Percentiles rank a stretch among this genome's conserved stretches.
These are phyloP conservation scores for Asobara japonica DNA, from an alignment of 1,140 invertebrate species.

Conservation along the genomic window DNA sequence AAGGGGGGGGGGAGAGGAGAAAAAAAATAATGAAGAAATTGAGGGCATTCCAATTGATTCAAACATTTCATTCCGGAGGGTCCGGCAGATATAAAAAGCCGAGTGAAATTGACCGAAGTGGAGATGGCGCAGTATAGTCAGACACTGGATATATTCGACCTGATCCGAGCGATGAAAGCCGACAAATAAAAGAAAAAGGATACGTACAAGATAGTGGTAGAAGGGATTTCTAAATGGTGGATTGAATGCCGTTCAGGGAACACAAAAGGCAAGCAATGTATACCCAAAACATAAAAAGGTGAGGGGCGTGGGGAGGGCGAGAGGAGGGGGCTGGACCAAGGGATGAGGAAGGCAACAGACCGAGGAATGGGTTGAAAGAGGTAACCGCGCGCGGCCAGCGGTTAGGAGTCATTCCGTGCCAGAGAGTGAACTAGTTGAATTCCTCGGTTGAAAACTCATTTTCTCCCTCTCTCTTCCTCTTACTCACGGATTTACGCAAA, in stretches of 20 bases:
- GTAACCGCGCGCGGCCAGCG: background rate
- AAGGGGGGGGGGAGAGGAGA: background rate
- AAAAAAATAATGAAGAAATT: background rate
- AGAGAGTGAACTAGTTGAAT: conserved; percentile 15
- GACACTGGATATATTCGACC: conserved; percentile 2
- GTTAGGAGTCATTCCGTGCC: conserved; percentile 7
- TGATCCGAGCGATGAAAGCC: background rate
- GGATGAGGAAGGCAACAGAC: background rate
- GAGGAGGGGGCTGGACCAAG: background rate
- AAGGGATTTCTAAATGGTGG: background rate
- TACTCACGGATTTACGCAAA: conserved; percentile 8
- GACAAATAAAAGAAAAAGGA: background rate
- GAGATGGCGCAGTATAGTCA: conserved; percentile 15
- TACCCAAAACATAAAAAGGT: background rate
- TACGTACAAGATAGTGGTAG: conserved; percentile 14
- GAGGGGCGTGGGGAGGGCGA: no score
- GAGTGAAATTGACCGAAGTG: conserved; percentile 16
- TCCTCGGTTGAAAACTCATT: conserved; percentile 12
- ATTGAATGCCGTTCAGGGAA: conserved; percentile 4
- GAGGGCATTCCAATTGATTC: conserved; percentile 19
- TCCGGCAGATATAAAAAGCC: background rate
- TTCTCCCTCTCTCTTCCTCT: background rate
- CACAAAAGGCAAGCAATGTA: conserved; percentile 16
- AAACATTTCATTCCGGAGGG: conserved; percentile 22
- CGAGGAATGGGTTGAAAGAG: conserved; percentile 5